phyloP scores from a whole-genome alignment of 2,113 vertebrate species.

The Chaetodon auriga region DNA sequence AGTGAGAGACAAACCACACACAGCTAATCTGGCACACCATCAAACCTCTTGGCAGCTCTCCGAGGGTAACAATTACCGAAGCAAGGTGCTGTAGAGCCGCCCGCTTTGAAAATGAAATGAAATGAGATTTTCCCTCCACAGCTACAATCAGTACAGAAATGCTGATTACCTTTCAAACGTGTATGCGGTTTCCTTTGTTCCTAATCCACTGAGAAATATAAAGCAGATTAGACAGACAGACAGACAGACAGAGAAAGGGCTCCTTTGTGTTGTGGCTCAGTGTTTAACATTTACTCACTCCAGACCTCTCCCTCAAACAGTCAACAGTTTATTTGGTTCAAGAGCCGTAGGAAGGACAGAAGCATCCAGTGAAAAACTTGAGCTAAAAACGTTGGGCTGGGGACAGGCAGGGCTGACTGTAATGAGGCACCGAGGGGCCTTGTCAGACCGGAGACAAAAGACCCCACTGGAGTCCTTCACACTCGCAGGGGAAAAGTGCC shows the following conservation, averaged over 20 bases:
- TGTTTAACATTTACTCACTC: constrained; percentile 36
- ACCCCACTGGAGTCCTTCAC: constrained; percentile 65
- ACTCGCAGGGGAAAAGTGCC: constrained; percentile 61
- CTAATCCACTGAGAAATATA: constrained; percentile 43
- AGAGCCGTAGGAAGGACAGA: constrained; percentile 36
- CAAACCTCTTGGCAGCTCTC: constrained; percentile 70
- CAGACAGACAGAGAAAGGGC: constrained; percentile 8
- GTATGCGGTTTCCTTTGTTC: constrained; percentile 44
- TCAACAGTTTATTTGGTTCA: constrained; percentile 34
- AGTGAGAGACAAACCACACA: constrained; percentile 75
- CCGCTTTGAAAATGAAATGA: constrained; percentile 71
- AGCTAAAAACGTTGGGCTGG: constrained; percentile 40
- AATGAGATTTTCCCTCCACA: constrained; percentile 53
- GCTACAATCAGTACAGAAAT: constrained; percentile 59
- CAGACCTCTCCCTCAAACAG: constrained; percentile 25
- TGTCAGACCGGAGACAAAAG: constrained; percentile 74
- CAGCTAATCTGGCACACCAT: constrained; percentile 76
- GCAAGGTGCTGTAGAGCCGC: constrained; percentile 60
- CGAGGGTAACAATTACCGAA: constrained; percentile 74
- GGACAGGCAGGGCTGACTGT: constrained; percentile 58
- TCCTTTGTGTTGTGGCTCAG: constrained; percentile 23
- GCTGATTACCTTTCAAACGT: constrained; percentile 66
- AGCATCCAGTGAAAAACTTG: constrained; percentile 39
- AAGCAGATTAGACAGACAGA: constrained; percentile 47
- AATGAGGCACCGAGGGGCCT: constrained; percentile 70